Evolutionary conservation across 2,113 vertebrate genomes (phyloP).

Genomic region (Caranx ignobilis): DNA sequence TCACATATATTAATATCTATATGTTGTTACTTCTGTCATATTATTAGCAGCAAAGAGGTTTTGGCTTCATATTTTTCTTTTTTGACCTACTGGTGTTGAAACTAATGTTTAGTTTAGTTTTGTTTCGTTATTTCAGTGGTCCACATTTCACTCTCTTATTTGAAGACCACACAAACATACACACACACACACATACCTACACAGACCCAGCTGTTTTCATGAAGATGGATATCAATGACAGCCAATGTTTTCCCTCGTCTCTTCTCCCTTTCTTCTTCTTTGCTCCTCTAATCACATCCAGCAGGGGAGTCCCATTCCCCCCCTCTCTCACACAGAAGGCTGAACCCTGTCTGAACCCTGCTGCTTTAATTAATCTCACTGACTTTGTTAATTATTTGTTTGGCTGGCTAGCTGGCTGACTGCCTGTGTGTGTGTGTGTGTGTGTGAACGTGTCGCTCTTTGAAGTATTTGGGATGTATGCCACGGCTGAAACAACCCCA

Average conservation of each 20-base stretch:
- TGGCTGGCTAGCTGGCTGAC: slow-evolving; percentile 67
- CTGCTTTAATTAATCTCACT: slow-evolving; percentile 80
- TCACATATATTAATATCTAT: no score
- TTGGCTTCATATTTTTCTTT: no score
- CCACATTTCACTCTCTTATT: background rate
- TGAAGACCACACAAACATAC: background rate
- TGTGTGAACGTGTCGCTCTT: slow-evolving; percentile 49
- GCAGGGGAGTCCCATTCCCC: slow-evolving; percentile 59
- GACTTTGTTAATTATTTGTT: slow-evolving; percentile 84
- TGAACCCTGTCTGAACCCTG: slow-evolving; percentile 84
- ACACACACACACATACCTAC: slow-evolving; percentile 14
- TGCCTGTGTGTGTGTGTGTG: slow-evolving; percentile 57
- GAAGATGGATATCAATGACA: slow-evolving; percentile 81
- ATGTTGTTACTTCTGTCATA: no score
- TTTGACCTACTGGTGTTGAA: no score
- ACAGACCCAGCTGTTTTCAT: slow-evolving; percentile 80
- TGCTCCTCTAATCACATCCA: slow-evolving; percentile 70
- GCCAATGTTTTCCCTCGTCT: slow-evolving; percentile 76
- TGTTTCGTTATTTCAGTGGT: no score
- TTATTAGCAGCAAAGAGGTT: no score
- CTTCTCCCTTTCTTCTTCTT: slow-evolving; percentile 76
- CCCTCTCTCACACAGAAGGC: slow-evolving; percentile 60
- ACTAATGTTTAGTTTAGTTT: no score
- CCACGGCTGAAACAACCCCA: slow-evolving; percentile 61
- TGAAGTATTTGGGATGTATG: slow-evolving; percentile 66